These are phyloP conservation scores for Ormyrus labotus DNA, from an alignment of 2,888 invertebrate genomes.

Conservation along the genomic window DNA sequence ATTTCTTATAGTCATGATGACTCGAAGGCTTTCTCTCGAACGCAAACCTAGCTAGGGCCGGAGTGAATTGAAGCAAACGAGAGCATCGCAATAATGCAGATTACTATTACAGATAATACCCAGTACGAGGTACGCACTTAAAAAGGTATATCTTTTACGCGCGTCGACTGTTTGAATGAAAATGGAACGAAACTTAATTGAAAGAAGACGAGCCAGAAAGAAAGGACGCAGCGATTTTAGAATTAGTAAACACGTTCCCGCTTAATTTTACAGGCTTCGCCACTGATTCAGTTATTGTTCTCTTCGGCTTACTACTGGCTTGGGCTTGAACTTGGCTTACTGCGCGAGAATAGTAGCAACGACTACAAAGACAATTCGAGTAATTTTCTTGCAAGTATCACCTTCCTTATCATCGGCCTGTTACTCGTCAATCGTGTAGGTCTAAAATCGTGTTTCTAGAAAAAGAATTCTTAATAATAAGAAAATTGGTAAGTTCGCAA, in stretches of 20 bases:
- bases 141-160: too few relatives aligned
- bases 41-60: too few relatives aligned
- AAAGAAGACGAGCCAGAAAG: too few relatives aligned
- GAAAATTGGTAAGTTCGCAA: not conserved
- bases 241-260: too few relatives aligned
- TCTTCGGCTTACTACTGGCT: not conserved
- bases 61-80: constrained; percentile 1
- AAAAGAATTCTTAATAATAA: too few relatives aligned
- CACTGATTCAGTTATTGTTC: too few relatives aligned
- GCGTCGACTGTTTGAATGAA: too few relatives aligned
- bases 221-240: too few relatives aligned
- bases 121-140: not conserved
- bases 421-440: constrained; percentile 35
- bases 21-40: too few relatives aligned
- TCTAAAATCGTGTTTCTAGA: not conserved
- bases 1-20: too few relatives aligned
- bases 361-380: not conserved
- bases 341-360: not conserved
- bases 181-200: too few relatives aligned
- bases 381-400: constrained; percentile 22
- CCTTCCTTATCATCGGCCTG: constrained; percentile 18
- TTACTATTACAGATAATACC: not conserved
- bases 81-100: constrained; percentile 20
- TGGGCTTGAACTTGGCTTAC: not conserved
- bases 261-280: too few relatives aligned